Percentiles rank a stretch among this genome's conserved stretches.
Conservation (phyloP, 53 echinoderm and acorn worm genomes). For the Zoroaster sp. region DNA sequence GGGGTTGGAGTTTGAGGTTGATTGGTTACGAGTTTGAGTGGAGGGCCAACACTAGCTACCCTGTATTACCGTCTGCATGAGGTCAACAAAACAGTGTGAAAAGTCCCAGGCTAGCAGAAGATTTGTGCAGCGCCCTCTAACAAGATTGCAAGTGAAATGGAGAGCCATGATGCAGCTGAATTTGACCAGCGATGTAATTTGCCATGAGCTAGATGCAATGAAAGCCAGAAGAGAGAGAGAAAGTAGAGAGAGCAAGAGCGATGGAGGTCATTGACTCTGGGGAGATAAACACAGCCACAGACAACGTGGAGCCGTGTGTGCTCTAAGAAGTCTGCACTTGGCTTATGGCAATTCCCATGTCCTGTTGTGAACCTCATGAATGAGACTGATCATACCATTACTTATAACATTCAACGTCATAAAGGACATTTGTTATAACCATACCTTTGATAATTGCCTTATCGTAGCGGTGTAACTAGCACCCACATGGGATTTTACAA, state of each 20-base stretch:
- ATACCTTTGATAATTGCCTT: background rate
- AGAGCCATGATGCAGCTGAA: constrained; percentile 25
- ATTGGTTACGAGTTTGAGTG: too few relatives aligned
- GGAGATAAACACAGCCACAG: constrained; percentile 49
- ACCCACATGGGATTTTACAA: background rate
- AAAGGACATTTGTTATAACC: background rate
- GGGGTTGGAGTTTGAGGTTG: too few relatives aligned
- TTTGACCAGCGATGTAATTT: constrained; percentile 14
- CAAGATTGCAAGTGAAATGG: background rate
- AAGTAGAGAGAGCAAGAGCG: background rate
- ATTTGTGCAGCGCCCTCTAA: background rate
- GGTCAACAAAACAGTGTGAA: too few relatives aligned
- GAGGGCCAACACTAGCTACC: too few relatives aligned
- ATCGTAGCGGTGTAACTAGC: background rate
- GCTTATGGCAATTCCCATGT: constrained; percentile 53
- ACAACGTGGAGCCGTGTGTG: constrained; percentile 49
- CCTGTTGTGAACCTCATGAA: constrained; percentile 51
- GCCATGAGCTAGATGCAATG: constrained; percentile 17
- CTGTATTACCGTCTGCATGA: too few relatives aligned
- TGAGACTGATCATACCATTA: constrained; percentile 2
- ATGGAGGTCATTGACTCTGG: constrained; percentile 54
- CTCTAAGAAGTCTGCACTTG: constrained; percentile 38
- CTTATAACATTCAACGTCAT: background rate
- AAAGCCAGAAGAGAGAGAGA: background rate
- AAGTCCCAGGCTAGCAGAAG: background rate